phyloP scores from a whole-genome alignment of 1,140 invertebrate genomes.

The Trichoplusia ni region DNA sequence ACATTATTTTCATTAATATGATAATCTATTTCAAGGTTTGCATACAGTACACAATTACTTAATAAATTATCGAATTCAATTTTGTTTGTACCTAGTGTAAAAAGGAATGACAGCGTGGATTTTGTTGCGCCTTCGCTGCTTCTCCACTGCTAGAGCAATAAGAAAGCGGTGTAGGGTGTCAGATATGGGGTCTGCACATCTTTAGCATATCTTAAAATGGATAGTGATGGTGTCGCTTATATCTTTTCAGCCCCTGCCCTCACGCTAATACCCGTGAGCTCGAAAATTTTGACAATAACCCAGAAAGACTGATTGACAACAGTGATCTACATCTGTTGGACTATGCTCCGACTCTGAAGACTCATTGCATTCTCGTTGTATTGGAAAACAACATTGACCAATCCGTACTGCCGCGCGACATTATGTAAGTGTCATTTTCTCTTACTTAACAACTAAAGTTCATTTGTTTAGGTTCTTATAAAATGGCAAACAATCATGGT shows the following conservation, averaged over 20 bases:
- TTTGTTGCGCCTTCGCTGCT: no score
- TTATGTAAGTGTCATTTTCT: constrained; percentile 81
- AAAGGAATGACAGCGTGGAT: no score
- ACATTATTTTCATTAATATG: neutral
- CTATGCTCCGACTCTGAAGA: constrained; percentile 87
- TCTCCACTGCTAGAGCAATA: no score
- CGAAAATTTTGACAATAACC: constrained; percentile 46
- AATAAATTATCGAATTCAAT: neutral
- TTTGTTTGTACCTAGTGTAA: no score
- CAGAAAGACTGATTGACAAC: constrained; percentile 85
- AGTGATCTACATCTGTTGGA: constrained; percentile 90
- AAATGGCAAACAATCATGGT: neutral
- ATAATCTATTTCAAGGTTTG: neutral
- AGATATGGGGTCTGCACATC: no score
- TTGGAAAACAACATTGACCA: constrained; percentile 85
- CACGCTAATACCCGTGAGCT: constrained; percentile 41
- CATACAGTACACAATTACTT: neutral
- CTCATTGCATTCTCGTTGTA: constrained; percentile 85
- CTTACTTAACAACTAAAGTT: neutral
- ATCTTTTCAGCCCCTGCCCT: constrained; percentile 55
- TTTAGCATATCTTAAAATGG: no score
- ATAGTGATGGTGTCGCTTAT: no score
- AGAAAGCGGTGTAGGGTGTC: no score
- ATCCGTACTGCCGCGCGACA: constrained; percentile 83
- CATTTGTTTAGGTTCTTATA: neutral